These are phyloP conservation scores for Drosophila funebris DNA, from an alignment of 1,140 invertebrate species.

Conservation along the genomic window DNA sequence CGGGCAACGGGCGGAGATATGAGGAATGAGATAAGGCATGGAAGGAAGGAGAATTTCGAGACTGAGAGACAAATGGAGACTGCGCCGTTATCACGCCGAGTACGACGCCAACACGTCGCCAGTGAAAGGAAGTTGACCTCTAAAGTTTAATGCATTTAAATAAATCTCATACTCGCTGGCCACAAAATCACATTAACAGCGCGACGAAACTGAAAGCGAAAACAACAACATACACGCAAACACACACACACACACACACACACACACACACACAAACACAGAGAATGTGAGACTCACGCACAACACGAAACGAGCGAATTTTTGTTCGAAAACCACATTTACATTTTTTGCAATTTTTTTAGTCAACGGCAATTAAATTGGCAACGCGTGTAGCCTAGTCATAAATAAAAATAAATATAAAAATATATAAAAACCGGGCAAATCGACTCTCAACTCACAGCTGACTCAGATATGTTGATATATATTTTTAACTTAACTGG, in stretches of 20 bases:
- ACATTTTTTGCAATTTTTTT: slow-evolving; percentile 57
- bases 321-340: slow-evolving; percentile 48
- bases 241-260: slow-evolving; percentile 14
- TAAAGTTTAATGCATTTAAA: slow-evolving; percentile 83
- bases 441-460: not conserved
- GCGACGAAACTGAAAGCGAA: slow-evolving; percentile 74
- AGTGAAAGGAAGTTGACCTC: slow-evolving; percentile 82
- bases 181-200: slow-evolving; percentile 63
- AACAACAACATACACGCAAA: slow-evolving; percentile 35
- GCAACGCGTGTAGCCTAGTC: slow-evolving; percentile 71
- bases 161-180: slow-evolving; percentile 59
- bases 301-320: slow-evolving; percentile 23
- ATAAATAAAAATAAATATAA: slow-evolving; percentile 47
- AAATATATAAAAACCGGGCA: slow-evolving; percentile 50
- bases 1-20: not conserved
- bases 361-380: slow-evolving; percentile 72
- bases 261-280: slow-evolving; percentile 8
- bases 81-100: slow-evolving; percentile 47
- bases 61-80: slow-evolving; percentile 22
- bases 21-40: not conserved
- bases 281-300: slow-evolving; percentile 27
- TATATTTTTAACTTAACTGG: slow-evolving; percentile 14
- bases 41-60: slow-evolving; percentile 15
- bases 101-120: slow-evolving; percentile 59
- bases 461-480: slow-evolving; percentile 51